These are phyloP conservation scores for Coelopa frigida DNA, from an alignment of 1,140 invertebrate species.

Conservation along the genomic window DNA sequence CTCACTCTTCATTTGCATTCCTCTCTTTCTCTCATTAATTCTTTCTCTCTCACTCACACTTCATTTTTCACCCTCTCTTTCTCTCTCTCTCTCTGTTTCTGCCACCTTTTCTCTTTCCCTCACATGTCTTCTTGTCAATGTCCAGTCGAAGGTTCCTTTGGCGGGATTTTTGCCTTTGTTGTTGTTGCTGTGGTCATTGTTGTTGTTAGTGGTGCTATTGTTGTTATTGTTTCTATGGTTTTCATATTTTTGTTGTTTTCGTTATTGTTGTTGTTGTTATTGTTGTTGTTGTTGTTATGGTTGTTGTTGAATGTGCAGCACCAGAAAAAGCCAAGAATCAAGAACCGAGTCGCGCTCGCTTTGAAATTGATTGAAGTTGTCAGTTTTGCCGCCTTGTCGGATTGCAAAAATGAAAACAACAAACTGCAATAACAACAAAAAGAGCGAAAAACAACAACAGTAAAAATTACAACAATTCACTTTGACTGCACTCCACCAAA, in stretches of 20 bases:
- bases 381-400: slow-evolving; percentile 5
- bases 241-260: background rate
- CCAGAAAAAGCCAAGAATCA: background rate
- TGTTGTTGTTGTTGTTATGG: background rate
- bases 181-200: slow-evolving; percentile 10
- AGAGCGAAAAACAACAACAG: background rate
- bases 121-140: slow-evolving; percentile 3
- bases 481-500: background rate
- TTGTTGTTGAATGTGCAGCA: background rate
- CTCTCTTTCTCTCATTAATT: too few relatives aligned
- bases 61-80: too few relatives aligned
- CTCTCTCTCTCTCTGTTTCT: too few relatives aligned
- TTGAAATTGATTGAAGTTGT: slow-evolving; percentile 11
- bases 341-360: background rate
- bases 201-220: slow-evolving; percentile 9
- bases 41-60: too few relatives aligned
- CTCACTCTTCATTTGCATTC: too few relatives aligned
- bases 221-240: background rate
- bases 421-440: background rate
- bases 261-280: slow-evolving; percentile 2
- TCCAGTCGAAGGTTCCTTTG: too few relatives aligned
- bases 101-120: too few relatives aligned
- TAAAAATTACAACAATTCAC: slow-evolving; percentile 1
- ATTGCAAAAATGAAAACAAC: background rate
- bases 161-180: slow-evolving; percentile 4